Conservation (phyloP, 2,888 invertebrate genomes). For the Muschampia plurimacula region DNA sequence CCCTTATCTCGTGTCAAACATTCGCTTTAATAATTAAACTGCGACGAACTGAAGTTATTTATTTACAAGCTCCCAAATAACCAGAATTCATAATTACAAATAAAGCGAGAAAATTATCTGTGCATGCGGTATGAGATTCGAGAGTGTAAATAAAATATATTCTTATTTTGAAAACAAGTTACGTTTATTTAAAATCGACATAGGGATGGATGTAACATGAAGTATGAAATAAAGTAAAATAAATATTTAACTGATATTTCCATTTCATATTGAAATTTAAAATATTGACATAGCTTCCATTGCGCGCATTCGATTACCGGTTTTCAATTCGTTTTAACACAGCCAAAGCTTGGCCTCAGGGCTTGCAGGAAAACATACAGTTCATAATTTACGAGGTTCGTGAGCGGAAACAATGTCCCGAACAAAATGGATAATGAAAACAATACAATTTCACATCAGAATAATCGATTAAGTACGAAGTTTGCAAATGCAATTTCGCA, state of each 20-base stretch:
- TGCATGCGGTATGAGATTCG: constrained; percentile 36
- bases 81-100: constrained; percentile 39
- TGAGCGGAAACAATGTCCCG: constrained; percentile 76
- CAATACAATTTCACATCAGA: constrained; percentile 74
- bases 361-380: constrained; percentile 74
- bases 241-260: constrained; percentile 70
- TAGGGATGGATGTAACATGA: constrained; percentile 64
- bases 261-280: constrained; percentile 80
- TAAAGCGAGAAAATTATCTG: constrained; percentile 36
- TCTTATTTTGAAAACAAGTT: constrained; percentile 52
- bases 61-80: constrained; percentile 31
- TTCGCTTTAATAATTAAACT: constrained; percentile 45
- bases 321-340: constrained; percentile 82
- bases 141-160: constrained; percentile 49
- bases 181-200: constrained; percentile 60
- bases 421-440: constrained; percentile 80
- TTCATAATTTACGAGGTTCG: constrained; percentile 80
- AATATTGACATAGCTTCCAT: constrained; percentile 82
- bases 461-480: constrained; percentile 71
- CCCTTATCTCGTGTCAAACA: constrained; percentile 51
- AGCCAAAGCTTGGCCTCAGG: constrained; percentile 71
- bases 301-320: constrained; percentile 82
- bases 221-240: constrained; percentile 61
- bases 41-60: constrained; percentile 36
- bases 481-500: constrained; percentile 62